Evolutionary conservation across 2,113 vertebrate species (phyloP).

Genomic region (Mormyrus iriodes): DNA sequence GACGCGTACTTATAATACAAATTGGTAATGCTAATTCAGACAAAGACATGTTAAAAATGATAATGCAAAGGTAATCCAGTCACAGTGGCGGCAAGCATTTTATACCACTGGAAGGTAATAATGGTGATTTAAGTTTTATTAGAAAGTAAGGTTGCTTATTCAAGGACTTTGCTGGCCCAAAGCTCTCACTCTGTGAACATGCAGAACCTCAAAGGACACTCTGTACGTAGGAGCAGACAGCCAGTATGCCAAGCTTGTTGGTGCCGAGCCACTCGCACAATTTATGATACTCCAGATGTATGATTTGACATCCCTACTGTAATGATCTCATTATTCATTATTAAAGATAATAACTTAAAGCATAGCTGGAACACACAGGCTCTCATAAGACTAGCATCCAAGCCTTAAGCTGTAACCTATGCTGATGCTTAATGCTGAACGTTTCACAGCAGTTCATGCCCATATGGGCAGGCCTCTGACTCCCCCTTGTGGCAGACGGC

Average conservation of each 20-base stretch:
- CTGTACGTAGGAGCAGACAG: background rate
- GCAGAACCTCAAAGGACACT: background rate
- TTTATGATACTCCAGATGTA: background rate
- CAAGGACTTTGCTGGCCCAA: background rate
- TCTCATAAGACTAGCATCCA: background rate
- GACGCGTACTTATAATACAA: background rate
- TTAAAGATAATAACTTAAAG: background rate
- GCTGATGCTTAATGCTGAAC: background rate
- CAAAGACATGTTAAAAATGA: background rate
- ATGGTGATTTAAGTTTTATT: background rate
- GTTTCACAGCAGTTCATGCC: background rate
- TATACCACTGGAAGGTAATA: background rate
- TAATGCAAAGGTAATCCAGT: background rate
- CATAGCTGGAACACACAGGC: background rate
- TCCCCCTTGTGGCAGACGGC: constrained; percentile 1
- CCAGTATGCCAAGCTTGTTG: background rate
- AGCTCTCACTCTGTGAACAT: background rate
- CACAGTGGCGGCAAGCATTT: background rate
- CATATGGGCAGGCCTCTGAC: background rate
- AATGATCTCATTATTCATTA: background rate
- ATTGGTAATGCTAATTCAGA: background rate
- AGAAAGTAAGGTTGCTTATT: background rate
- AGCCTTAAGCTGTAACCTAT: background rate
- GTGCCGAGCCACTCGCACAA: background rate
- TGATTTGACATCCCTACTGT: background rate